These are phyloP conservation scores for Athalia cordata DNA, from an alignment of 2,888 invertebrate genomes.

Conservation along the genomic window DNA sequence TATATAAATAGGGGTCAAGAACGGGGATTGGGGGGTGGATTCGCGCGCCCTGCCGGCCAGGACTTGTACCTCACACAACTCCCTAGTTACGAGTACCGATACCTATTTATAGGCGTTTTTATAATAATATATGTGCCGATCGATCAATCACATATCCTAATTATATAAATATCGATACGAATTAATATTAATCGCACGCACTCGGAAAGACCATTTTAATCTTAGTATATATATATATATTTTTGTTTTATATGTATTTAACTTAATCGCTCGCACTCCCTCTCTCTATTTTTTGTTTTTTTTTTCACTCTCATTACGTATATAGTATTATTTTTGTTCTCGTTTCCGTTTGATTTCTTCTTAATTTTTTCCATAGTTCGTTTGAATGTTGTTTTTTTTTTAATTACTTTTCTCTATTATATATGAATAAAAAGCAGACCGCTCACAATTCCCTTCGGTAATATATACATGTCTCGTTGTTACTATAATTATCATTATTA, in stretches of 20 bases:
- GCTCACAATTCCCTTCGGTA: conserved; percentile 54
- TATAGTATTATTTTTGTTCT: not conserved
- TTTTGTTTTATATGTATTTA: conserved; percentile 46
- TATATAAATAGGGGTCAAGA: conserved; percentile 63
- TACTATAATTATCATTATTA: too few species aligned
- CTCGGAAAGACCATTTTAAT: conserved; percentile 21
- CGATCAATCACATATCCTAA: conserved; percentile 5
- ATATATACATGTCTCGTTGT: not conserved
- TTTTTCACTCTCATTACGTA: not conserved
- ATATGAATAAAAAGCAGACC: conserved; percentile 46
- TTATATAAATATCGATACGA: conserved; percentile 4
- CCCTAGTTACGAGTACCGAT: conserved; percentile 74
- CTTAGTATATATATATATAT: conserved; percentile 8
- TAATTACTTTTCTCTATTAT: conserved; percentile 2
- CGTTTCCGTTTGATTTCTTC: not conserved
- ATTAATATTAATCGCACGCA: conserved; percentile 33
- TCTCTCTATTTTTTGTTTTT: conserved; percentile 18
- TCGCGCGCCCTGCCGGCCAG: conserved; percentile 74
- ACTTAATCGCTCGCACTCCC: conserved; percentile 43
- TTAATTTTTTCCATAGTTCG: not conserved
- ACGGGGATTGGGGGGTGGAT: conserved; percentile 71
- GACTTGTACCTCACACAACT: conserved; percentile 74
- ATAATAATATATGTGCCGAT: conserved; percentile 10
- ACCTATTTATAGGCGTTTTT: conserved; percentile 63
- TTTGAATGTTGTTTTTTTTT: conserved; percentile 5